Percentiles rank a stretch among this genome's conserved stretches.
phyloP scores from a whole-genome alignment of 2,797 vertebrate genomes.

The Petrocephalus schoutedeni region DNA sequence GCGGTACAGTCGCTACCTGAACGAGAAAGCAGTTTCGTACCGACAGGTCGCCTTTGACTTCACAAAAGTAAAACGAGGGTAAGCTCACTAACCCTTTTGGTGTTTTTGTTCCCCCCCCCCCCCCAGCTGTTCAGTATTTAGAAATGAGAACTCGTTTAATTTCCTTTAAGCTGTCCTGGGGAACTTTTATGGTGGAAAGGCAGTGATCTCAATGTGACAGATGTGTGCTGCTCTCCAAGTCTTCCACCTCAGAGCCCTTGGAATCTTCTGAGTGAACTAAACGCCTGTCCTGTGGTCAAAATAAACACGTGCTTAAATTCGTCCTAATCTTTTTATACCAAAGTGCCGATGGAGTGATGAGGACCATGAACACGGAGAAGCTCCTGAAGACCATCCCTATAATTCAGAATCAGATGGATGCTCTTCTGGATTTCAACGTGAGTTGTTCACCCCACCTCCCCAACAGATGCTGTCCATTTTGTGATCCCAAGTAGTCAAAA shows the following conservation, averaged over 20 bases:
- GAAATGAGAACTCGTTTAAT: background rate
- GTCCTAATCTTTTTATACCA: constrained; percentile 15
- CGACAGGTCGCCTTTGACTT: constrained; percentile 99
- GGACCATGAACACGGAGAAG: constrained; percentile 99
- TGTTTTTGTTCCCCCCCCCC: background rate
- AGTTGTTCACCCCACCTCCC: constrained; percentile 42
- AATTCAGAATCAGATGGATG: constrained; percentile 98
- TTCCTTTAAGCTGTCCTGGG: background rate
- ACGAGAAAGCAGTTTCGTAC: constrained; percentile 98
- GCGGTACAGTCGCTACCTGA: constrained; percentile 95
- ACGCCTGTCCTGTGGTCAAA: background rate
- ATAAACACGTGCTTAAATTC: background rate
- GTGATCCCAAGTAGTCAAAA: background rate
- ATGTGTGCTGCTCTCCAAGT: background rate
- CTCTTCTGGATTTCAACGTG: constrained; percentile 93
- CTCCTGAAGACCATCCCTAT: constrained; percentile 91
- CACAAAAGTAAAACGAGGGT: constrained; percentile 99
- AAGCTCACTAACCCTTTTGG: constrained; percentile 43
- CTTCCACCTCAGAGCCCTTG: background rate
- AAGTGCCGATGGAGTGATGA: constrained; percentile 97
- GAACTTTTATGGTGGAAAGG: background rate
- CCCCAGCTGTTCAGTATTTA: background rate
- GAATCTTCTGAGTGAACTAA: background rate
- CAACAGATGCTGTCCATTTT: background rate
- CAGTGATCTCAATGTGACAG: background rate